phyloP scores from a whole-genome alignment of 1,140 invertebrate species.

The Microplitis demolitor region DNA sequence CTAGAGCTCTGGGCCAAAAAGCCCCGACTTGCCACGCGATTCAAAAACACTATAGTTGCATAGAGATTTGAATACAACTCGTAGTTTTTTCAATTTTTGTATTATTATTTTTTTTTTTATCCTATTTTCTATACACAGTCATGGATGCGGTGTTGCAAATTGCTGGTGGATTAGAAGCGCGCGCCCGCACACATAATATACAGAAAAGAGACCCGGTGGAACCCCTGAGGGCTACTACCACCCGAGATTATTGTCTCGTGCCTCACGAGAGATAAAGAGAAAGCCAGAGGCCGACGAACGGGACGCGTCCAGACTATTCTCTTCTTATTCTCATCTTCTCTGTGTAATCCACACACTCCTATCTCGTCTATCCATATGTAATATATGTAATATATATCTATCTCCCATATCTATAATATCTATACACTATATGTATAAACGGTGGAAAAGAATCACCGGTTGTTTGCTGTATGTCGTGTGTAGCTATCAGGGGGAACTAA shows the following conservation, averaged over 20 bases:
- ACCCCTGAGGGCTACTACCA: conserved; percentile 7
- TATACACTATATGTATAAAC: neutral
- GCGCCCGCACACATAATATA: conserved; percentile 35
- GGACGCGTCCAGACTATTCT: neutral
- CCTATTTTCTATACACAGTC: conserved; percentile 24
- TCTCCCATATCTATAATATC: too few species aligned
- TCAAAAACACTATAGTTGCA: neutral
- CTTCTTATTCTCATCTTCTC: neutral
- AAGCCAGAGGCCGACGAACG: neutral
- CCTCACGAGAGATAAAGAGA: conserved; percentile 36
- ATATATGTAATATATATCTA: too few species aligned
- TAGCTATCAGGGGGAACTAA: conserved; percentile 3
- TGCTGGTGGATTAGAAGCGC: conserved; percentile 47
- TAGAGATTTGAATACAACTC: neutral
- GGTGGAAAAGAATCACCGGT: conserved; percentile 3
- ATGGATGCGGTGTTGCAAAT: conserved; percentile 36
- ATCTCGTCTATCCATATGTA: too few species aligned
- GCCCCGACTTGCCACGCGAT: neutral
- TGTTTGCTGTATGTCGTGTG: neutral
- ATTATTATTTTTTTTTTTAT: neutral
- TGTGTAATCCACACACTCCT: too few species aligned
- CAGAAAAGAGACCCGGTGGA: neutral
- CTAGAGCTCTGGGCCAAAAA: neutral
- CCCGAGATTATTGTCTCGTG: conserved; percentile 49
- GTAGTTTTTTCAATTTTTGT: conserved; percentile 6